Percentiles rank a stretch among this genome's conserved stretches.
phyloP scores from a whole-genome alignment of 2,888 invertebrate genomes.

The Luperina nickerlii region DNA sequence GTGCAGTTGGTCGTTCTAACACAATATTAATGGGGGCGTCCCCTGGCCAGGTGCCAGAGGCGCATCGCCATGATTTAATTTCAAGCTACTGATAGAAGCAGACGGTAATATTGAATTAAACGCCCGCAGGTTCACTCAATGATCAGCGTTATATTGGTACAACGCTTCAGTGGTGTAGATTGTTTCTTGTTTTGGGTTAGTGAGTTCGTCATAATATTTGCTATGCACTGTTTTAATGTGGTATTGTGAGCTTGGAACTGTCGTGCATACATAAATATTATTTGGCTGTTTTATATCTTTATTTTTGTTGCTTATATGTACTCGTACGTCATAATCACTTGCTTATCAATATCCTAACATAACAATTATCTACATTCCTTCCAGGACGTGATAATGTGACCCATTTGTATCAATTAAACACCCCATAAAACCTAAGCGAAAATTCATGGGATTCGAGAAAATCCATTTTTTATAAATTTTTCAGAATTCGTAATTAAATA shows the following conservation, averaged over 20 bases:
- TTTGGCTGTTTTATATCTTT: background rate
- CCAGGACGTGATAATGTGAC: too few relatives aligned
- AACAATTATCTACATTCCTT: background rate
- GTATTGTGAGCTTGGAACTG: background rate
- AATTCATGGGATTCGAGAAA: background rate
- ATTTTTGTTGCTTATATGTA: background rate
- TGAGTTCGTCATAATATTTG: constrained; percentile 2
- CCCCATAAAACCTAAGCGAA: too few relatives aligned
- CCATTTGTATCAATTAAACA: background rate
- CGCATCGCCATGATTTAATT: constrained; percentile 70
- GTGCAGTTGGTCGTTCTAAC: constrained; percentile 66
- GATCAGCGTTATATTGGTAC: constrained; percentile 26
- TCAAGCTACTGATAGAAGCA: constrained; percentile 63
- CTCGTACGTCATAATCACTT: background rate
- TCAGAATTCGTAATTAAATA: too few relatives aligned
- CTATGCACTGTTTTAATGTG: background rate
- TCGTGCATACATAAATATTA: background rate
- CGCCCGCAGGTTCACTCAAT: constrained; percentile 48
- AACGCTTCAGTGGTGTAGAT: constrained; percentile 21
- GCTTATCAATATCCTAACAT: background rate
- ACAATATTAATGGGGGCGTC: constrained; percentile 67
- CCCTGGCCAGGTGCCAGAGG: constrained; percentile 64
- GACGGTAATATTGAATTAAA: constrained; percentile 68
- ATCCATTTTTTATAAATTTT: too few relatives aligned
- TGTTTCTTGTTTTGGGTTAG: constrained; percentile 21